Evolutionary conservation across 2,888 invertebrate species (phyloP).

Genomic region (Quadroppia sp.): DNA sequence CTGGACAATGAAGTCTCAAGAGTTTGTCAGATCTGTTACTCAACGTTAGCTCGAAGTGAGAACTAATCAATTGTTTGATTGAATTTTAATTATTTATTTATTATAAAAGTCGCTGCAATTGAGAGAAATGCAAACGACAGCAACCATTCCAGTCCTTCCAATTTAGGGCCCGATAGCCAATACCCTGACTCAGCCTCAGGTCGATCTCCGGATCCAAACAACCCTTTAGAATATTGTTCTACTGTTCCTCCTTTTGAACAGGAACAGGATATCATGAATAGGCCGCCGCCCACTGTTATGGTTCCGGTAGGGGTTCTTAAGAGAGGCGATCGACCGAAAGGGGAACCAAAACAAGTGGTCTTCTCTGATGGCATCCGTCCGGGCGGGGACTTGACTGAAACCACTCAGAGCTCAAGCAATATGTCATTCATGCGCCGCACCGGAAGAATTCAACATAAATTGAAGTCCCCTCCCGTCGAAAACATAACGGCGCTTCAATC

Average conservation of each 20-base stretch:
- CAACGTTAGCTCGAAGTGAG: constrained; percentile 36
- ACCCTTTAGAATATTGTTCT: constrained; percentile 81
- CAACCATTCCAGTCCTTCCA: constrained; percentile 16
- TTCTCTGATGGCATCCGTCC: constrained; percentile 84
- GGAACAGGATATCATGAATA: constrained; percentile 58
- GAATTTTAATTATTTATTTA: background rate
- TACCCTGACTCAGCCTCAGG: background rate
- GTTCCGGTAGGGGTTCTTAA: constrained; percentile 79
- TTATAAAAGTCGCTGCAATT: constrained; percentile 34
- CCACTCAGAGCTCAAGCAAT: background rate
- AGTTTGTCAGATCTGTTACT: constrained; percentile 67
- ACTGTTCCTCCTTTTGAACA: constrained; percentile 73
- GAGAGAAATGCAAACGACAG: constrained; percentile 14
- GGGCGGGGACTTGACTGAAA: constrained; percentile 74
- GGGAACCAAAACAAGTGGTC: constrained; percentile 69
- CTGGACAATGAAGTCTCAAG: constrained; percentile 69
- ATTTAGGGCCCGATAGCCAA: background rate
- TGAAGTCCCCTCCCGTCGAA: constrained; percentile 39
- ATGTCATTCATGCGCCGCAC: constrained; percentile 10
- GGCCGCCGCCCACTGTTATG: constrained; percentile 67
- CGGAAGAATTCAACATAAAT: constrained; percentile 26
- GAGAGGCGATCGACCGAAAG: constrained; percentile 58
- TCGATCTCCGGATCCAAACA: constrained; percentile 70
- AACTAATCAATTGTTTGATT: background rate
- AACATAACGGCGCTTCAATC: background rate